These are phyloP conservation scores for Pseudopleuronectes americanus DNA, from an alignment of 2,797 vertebrate genomes.

Conservation along the genomic window DNA sequence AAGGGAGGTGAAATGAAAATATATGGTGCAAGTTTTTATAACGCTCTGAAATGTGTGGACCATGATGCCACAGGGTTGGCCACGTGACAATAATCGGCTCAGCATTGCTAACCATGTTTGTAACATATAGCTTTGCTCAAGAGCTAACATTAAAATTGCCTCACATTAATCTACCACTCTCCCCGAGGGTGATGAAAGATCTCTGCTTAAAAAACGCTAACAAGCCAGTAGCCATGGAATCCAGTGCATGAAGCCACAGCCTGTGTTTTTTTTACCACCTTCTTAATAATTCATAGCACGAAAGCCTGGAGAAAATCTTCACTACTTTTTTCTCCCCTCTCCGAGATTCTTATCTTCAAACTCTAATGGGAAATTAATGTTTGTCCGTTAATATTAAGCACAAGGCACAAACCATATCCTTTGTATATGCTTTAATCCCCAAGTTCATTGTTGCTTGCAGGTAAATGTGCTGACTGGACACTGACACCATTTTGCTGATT, in stretches of 20 bases:
- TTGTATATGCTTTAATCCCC: constrained; percentile 21
- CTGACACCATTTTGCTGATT: constrained; percentile 52
- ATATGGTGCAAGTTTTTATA: not conserved
- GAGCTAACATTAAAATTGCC: constrained; percentile 1
- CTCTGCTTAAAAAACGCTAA: constrained; percentile 18
- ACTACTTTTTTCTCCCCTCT: not conserved
- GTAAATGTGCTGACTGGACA: constrained; percentile 61
- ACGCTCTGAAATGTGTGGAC: not conserved
- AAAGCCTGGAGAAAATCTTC: constrained; percentile 31
- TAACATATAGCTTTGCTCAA: not conserved
- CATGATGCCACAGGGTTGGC: not conserved
- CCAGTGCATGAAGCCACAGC: constrained; percentile 18
- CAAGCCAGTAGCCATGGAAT: constrained; percentile 33
- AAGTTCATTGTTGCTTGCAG: constrained; percentile 1
- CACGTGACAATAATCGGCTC: constrained; percentile 10
- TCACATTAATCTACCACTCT: constrained; percentile 1
- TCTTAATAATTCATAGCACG: constrained; percentile 56
- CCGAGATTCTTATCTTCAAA: constrained; percentile 25
- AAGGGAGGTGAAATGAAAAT: not conserved
- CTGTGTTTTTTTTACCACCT: not conserved
- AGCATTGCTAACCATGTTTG: constrained; percentile 6
- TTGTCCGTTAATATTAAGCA: constrained; percentile 45
- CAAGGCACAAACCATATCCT: not conserved
- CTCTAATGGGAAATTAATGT: constrained; percentile 44
- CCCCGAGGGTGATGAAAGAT: constrained; percentile 33